phyloP scores from a whole-genome alignment of 2,797 vertebrate genomes.

The Typhlichthys eigenmanni region DNA sequence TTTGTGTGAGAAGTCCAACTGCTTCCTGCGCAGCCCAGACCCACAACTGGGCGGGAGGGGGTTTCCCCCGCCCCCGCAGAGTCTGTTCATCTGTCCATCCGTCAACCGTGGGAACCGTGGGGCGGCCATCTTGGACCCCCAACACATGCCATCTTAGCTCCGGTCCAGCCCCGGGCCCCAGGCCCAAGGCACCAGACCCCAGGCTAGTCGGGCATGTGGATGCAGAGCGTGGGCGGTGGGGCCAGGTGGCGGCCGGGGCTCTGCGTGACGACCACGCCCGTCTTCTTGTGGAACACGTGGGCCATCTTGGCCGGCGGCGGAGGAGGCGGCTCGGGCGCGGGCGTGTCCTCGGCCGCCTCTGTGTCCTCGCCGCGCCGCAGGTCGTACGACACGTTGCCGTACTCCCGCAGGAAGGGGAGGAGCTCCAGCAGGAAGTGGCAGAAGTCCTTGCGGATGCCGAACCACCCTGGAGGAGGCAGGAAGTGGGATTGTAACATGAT shows the following conservation, averaged over 20 bases:
- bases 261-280: constrained; percentile 95
- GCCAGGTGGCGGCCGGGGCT: constrained; percentile 96
- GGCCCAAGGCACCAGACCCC: rapidly evolving
- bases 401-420: constrained; percentile 94
- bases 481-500: too few species aligned
- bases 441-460: constrained; percentile 97
- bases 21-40: too few species aligned
- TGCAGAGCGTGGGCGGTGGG: constrained; percentile 93
- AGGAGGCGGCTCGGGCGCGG: constrained; percentile 75
- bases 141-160: neutral
- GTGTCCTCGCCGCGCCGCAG: constrained; percentile 90
- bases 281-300: constrained; percentile 97
- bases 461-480: constrained; percentile 86
- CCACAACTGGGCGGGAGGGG: too few species aligned
- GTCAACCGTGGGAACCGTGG: too few species aligned
- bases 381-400: constrained; percentile 96
- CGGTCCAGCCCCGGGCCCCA: too few species aligned
- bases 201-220: constrained; percentile 93
- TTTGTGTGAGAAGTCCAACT: too few species aligned
- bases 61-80: too few species aligned
- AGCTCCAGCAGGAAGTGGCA: constrained; percentile 98
- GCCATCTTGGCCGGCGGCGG: constrained; percentile 89
- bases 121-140: neutral
- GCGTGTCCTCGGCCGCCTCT: constrained; percentile 87
- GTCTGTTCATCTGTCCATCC: too few species aligned